Conservation (phyloP, 2,113 vertebrate genomes). For the Atlantisia rogersi region DNA sequence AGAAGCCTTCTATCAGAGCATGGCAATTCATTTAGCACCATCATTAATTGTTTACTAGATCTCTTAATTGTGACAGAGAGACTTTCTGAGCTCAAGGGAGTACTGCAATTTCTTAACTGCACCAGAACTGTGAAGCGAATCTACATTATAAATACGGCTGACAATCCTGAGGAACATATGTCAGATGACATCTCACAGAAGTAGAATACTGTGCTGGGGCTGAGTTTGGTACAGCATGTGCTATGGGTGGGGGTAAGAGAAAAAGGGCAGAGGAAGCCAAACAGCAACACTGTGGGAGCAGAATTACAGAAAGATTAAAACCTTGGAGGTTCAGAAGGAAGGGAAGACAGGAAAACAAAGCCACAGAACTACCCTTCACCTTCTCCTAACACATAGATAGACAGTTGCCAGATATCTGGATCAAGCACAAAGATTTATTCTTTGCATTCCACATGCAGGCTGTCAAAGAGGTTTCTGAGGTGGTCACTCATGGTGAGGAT, state of each 20-base stretch:
- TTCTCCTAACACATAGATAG: background rate
- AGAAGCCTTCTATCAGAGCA: background rate
- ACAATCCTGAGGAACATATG: background rate
- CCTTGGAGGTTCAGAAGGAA: background rate
- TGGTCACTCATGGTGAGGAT: fast-evolving
- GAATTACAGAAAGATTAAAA: background rate
- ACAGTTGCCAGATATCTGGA: background rate
- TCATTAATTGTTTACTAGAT: constrained; percentile 6
- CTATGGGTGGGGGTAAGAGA: background rate
- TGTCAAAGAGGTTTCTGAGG: background rate
- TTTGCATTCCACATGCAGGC: background rate
- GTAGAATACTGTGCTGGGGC: background rate
- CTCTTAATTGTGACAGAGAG: background rate
- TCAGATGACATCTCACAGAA: background rate
- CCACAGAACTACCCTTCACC: background rate
- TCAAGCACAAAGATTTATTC: background rate
- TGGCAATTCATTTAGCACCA: constrained; percentile 27
- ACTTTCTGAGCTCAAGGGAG: background rate
- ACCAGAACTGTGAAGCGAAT: background rate
- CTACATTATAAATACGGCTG: background rate
- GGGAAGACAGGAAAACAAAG: background rate
- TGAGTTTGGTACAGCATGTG: background rate
- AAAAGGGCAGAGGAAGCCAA: background rate
- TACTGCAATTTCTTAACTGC: background rate
- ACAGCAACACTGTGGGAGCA: background rate